Percentiles rank a stretch among this genome's conserved stretches.
These are phyloP conservation scores for Agrochola litura DNA, from an alignment of 2,888 invertebrate species.

Conservation along the genomic window DNA sequence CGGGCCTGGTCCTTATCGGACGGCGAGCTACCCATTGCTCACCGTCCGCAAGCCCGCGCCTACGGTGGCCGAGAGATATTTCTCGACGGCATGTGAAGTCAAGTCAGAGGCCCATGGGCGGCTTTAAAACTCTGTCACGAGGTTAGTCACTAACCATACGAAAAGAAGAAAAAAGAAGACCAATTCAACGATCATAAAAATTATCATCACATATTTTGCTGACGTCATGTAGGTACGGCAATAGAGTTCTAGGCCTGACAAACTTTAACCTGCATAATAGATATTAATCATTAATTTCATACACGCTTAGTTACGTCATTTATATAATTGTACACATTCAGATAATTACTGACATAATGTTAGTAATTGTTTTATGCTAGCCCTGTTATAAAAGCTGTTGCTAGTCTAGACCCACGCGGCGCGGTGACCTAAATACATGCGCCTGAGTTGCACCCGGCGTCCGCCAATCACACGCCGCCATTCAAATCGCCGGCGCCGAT, in stretches of 20 bases:
- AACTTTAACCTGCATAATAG: constrained; percentile 5
- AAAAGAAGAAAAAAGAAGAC: background rate
- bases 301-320: constrained; percentile 41
- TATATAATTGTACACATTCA: constrained; percentile 48
- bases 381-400: constrained; percentile 77
- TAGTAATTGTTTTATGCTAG: constrained; percentile 62
- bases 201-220: background rate
- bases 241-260: constrained; percentile 4
- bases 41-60: no score
- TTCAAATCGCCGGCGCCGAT: constrained; percentile 88
- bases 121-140: no score
- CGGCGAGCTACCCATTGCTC: no score
- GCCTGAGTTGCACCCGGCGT: constrained; percentile 84
- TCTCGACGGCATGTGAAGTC: no score
- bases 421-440: constrained; percentile 87
- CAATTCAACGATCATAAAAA: background rate
- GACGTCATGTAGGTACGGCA: background rate
- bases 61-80: no score
- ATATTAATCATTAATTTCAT: constrained; percentile 41
- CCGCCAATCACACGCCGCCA: constrained; percentile 86
- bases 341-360: constrained; percentile 62
- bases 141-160: no score
- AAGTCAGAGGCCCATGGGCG: no score
- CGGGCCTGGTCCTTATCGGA: no score
- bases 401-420: constrained; percentile 87